Evolutionary conservation across 2,113 vertebrate species (phyloP).

Genomic region (Pandion haliaetus): DNA sequence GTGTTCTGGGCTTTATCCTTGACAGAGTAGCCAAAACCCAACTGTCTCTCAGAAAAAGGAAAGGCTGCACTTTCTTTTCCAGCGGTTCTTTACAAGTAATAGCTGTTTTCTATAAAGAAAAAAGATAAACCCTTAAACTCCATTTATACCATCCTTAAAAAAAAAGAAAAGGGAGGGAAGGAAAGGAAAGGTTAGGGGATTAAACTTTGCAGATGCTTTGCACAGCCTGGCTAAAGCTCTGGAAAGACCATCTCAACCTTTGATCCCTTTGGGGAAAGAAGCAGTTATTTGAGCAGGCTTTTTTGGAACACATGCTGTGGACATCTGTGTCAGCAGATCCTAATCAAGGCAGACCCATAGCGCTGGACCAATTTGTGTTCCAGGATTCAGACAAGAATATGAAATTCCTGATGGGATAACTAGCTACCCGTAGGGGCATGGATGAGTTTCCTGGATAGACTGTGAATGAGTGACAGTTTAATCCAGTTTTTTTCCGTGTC

Average conservation of each 20-base stretch:
- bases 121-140: neutral
- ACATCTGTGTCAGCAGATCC: slow-evolving; percentile 66
- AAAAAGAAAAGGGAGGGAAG: neutral
- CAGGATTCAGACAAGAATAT: slow-evolving; percentile 68
- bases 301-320: slow-evolving; percentile 55
- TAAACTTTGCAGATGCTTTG: slow-evolving; percentile 41
- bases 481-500: slow-evolving; percentile 49
- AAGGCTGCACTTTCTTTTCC: neutral
- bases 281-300: slow-evolving; percentile 56
- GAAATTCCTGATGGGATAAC: slow-evolving; percentile 72
- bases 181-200: slow-evolving; percentile 7
- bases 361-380: slow-evolving; percentile 56
- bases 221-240: slow-evolving; percentile 49
- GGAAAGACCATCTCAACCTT: slow-evolving; percentile 64
- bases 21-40: neutral
- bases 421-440: slow-evolving; percentile 61
- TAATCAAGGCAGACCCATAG: slow-evolving; percentile 64
- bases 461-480: slow-evolving; percentile 72
- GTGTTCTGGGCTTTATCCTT: neutral
- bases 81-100: neutral
- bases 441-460: slow-evolving; percentile 61
- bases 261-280: slow-evolving; percentile 39
- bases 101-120: neutral
- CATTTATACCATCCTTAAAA: neutral
- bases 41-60: neutral